Base-by-base conservation (phyloP, 2,888 invertebrate genomes). In the Orthosia gracilis region DNA sequence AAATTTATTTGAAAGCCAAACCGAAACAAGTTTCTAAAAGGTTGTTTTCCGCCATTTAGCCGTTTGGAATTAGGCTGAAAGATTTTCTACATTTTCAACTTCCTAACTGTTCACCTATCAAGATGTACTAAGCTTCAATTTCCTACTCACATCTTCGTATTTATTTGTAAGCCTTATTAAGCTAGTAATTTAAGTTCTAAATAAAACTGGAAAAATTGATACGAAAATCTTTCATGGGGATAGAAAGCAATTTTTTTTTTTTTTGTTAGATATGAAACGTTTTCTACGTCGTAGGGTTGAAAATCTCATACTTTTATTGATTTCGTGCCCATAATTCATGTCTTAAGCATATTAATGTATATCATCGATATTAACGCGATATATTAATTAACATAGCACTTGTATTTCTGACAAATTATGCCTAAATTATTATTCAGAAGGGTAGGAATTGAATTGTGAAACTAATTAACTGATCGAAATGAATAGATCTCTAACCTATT, bases 381-480 rank as follows among this genome's bases (percentile, higher is more conserved):
- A 57, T 57, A 78, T 68, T 67, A 67, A 72, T 67, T 72, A 75
- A 59, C 7, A 52, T 57, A 61, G 26, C 52, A 62, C 63, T 80
- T 69, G 61, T 69, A 71, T 55, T 76, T 55, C 65, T 69, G 59
- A 71, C 17, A 73, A 76, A 76, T 74, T 68, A 73, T 73, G 63
- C 55, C 50, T n/a, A 59, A 76, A 82, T 82, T 79, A 78, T 73
- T 79, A 74, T 73, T 63, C 75, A 66, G 62, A 67, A 78, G 82
- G 79, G 78, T 85, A 72, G 81, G 82, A 87, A 90, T 89, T 89
- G 87, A 78, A 89, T 89, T 87, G 85, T 52, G 69, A 85, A 88
- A 87, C 84, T 86, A 88, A 88, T 90, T 85, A 89, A 83, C 86
- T 83, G 84, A 31, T 31, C 31, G 31, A 31, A 31, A 4, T 31